phyloP scores from a whole-genome alignment of 1,140 invertebrate species.

The Liolophura sinensis region DNA sequence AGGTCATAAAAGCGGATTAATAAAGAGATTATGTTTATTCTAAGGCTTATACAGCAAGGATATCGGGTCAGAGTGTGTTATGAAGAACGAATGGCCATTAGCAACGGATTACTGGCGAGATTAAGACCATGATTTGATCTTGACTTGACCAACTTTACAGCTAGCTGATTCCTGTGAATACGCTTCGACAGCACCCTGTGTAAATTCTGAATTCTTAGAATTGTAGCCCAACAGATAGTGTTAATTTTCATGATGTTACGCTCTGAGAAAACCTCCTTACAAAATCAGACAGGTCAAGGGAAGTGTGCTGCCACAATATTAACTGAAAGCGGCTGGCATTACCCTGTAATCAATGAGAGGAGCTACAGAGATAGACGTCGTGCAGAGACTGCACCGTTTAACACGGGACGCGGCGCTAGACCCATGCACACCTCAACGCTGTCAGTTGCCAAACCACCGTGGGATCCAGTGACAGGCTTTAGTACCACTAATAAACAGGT shows the following conservation, averaged over 20 bases:
- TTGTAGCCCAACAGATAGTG: background rate
- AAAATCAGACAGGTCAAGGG: constrained; percentile 25
- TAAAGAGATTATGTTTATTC: too few relatives aligned
- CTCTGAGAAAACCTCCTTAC: background rate
- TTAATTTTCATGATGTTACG: background rate
- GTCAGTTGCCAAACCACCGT: constrained; percentile 28
- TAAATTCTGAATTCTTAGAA: too few relatives aligned
- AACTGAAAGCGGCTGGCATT: constrained; percentile 36
- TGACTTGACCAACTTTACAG: too few relatives aligned
- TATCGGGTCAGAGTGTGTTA: too few relatives aligned
- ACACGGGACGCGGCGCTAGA: constrained; percentile 14
- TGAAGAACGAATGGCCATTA: too few relatives aligned
- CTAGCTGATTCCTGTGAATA: too few relatives aligned
- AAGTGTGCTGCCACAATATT: constrained; percentile 33
- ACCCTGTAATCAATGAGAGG: constrained; percentile 36
- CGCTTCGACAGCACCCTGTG: too few relatives aligned
- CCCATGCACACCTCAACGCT: constrained; percentile 37
- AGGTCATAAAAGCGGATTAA: too few relatives aligned
- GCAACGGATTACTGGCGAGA: too few relatives aligned
- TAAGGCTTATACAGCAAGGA: too few relatives aligned
- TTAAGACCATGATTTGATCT: too few relatives aligned
- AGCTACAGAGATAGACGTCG: constrained; percentile 20
- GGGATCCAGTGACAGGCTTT: constrained; percentile 25
- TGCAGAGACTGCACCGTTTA: constrained; percentile 7
- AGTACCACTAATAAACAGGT: constrained; percentile 37